Evolutionary conservation across 1,140 invertebrate species (phyloP), one percentile per base, ranked within the genome.

Genomic region (Heliconius hermathena): DNA sequence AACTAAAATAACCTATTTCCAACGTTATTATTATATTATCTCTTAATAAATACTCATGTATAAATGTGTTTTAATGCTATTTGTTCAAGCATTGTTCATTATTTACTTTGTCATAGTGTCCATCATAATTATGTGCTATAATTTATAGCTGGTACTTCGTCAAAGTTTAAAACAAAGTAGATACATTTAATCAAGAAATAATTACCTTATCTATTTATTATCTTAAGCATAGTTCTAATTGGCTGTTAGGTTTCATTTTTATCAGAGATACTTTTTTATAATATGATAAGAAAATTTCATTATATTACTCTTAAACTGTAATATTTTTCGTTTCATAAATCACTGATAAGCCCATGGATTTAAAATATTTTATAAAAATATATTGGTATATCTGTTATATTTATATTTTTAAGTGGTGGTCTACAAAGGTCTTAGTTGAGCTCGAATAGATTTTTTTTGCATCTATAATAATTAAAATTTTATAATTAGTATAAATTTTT

Each of bases 171-270:
- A 80, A 76, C 36, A 76, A 76, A 60, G 79, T 80, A n/a, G n/a
- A n/a, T n/a, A 71, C 60, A 76, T 52, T 74, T 73, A 79, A 81
- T 83, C 79, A 81, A 79, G 49, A 80, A 36, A 22, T 29, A 54
- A 77, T 77, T 79, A 79, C 81, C 79, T 83, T 76, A 83, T 83
- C 82, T 78, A 57, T 60, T 78, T 82, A 75, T 77, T 76, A 80
- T 83, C 74, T 80, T 66, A 80, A 54, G n/a, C 54, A 16, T 72
- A 49, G 60, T 72, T 76, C 76, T 80, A 80, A 80, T 76, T 76
- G 71, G 74, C 22, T 76, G 36, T 66, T 75, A 66, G 60, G 60
- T 26, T 66, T 66, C 60, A 66, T 13, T 66, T 29, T 66, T 66
- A 66, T 66, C 60, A 26, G 60, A 66, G 22, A 29, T 66, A 29